Evolutionary conservation across 2,113 vertebrate genomes (phyloP), one percentile per base, ranked within the genome.

Genomic region (Chunga burmeisteri): DNA sequence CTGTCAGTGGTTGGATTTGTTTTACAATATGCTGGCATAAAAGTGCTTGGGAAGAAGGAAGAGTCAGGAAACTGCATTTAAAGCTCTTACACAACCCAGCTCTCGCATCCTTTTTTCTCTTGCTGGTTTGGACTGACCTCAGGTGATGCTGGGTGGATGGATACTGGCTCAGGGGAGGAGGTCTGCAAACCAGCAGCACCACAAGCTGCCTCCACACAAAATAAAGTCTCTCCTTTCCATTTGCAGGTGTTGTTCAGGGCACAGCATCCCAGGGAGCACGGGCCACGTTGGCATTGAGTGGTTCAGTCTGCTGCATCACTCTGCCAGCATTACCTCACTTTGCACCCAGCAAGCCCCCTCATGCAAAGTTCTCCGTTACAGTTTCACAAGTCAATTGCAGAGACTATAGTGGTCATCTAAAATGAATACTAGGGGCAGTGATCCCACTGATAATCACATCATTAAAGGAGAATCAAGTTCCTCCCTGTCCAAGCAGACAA

Each of bases 141-240:
- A 0, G 21, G 56, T 0, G 0, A 75, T 36, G 34, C 16, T 1
- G 7, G 16, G 30, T 63, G 6, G 55, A 71, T 29, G 16, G 46
- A 94, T 20, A 44, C n/a, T 34, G 63, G 81, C 68, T 75, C 53
- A 59, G 32, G 6, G 18, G 17, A 88, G 34, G n/a, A 59, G 7
- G 17, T 6, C 72, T 82, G 47, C 52, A 93, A 71, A 79, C 47
- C 83, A 95, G n/a, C 38, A 89, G 46, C 52, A 75, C 19, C 65
- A 71, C 53, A 62, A 50, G 47, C 30, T 55, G n/a, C 44, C 47
- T 74, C 66, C 56, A 82, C n/a, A 58, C 38, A 71, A 74, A 93
- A 67, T 23, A 23, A n/a, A 73, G 25, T 26, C n/a, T 81, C 59
- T 65, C 62, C n/a, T 55, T 63, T 72, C 86, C 67, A 5, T 21